Conservation (phyloP, 2,888 invertebrate species). For the Melanchra persicariae region DNA sequence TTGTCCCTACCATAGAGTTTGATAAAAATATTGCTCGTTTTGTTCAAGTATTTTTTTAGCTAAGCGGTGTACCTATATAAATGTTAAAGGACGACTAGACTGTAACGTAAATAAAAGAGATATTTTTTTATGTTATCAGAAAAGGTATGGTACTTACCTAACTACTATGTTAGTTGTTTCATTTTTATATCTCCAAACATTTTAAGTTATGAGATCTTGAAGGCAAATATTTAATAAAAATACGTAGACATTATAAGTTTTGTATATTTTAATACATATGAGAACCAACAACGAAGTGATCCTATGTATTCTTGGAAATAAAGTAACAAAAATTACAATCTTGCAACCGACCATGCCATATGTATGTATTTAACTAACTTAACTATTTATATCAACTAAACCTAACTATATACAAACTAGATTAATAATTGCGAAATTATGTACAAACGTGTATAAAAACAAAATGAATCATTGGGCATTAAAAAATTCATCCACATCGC, state of each 20-base stretch:
- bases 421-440: too few species aligned
- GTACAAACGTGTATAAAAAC: too few species aligned
- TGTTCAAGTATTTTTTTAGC: conserved; percentile 2
- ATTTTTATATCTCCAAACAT: background rate
- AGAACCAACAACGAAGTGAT: background rate
- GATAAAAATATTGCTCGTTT: conserved; percentile 19
- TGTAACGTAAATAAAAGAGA: background rate
- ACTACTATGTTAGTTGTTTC: background rate
- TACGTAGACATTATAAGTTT: background rate
- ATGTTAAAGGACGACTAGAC: background rate
- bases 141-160: background rate
- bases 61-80: conserved; percentile 11
- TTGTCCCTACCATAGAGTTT: conserved; percentile 35
- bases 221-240: background rate
- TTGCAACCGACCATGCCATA: background rate
- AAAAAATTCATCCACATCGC: too few species aligned
- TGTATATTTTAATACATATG: background rate
- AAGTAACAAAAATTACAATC: too few species aligned
- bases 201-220: background rate
- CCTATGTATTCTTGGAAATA: too few species aligned
- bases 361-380: too few species aligned
- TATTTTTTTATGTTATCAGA: background rate
- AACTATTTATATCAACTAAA: too few species aligned
- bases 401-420: too few species aligned
- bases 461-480: too few species aligned